Conservation (phyloP, 2,888 invertebrate species). For the Ochropleura leucogaster region DNA sequence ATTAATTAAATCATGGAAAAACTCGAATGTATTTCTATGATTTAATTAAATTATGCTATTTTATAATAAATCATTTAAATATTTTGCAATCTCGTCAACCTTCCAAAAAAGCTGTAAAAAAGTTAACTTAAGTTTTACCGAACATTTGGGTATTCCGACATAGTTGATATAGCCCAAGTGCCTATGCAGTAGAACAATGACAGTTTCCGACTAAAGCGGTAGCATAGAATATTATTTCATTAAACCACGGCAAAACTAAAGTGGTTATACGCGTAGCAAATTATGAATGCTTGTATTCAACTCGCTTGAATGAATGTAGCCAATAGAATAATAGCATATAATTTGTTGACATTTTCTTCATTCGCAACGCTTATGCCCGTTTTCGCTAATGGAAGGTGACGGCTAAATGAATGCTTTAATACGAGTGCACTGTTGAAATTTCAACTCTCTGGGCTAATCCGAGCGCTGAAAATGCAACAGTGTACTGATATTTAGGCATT, state of each 20-base stretch:
- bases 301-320: conserved; percentile 21
- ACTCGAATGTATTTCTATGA: neutral
- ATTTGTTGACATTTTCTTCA: conserved; percentile 28
- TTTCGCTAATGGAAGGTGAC: neutral
- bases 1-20: neutral
- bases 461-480: neutral
- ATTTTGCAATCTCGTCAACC: too few relatives aligned
- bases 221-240: conserved; percentile 12
- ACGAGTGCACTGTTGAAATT: neutral
- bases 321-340: conserved; percentile 26
- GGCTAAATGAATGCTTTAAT: neutral
- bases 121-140: neutral
- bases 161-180: neutral
- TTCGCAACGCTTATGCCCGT: conserved; percentile 33
- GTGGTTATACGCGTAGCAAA: conserved; percentile 27
- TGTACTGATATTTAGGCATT: neutral
- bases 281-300: conserved; percentile 25
- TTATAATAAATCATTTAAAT: neutral
- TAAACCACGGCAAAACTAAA: conserved; percentile 15
- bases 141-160: neutral
- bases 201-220: conserved; percentile 33
- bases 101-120: neutral
- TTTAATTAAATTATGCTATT: neutral
- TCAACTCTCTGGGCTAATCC: neutral
- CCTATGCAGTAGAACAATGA: conserved; percentile 11